Evolutionary conservation across 2,888 invertebrate species (phyloP).

Genomic region (Druceiella hillmani): DNA sequence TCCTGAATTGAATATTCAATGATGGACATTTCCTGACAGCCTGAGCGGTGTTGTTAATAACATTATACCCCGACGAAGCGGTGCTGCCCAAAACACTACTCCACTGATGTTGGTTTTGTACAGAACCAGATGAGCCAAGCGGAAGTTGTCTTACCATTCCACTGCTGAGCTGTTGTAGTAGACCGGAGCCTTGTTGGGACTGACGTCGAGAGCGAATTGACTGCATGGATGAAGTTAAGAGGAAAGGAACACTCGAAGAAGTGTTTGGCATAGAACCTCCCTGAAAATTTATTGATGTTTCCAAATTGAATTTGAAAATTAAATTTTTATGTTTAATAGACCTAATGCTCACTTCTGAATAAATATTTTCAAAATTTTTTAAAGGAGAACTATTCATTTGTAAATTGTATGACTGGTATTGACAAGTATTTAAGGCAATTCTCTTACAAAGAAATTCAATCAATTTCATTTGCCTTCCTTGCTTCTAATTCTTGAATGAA

Average conservation of each 20-base stretch:
- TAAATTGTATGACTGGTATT: no score
- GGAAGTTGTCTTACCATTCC: constrained; percentile 89
- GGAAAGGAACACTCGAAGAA: constrained; percentile 81
- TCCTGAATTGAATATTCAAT: constrained; percentile 66
- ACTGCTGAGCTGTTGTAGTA: constrained; percentile 84
- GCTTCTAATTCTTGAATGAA: no score
- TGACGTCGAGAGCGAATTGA: constrained; percentile 69
- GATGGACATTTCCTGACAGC: constrained; percentile 71
- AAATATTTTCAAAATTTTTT: no score
- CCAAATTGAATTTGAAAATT: no score
- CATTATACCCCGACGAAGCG: constrained; percentile 49
- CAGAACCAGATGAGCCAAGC: constrained; percentile 58
- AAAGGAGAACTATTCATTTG: no score
- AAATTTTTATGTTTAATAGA: no score
- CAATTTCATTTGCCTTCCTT: no score
- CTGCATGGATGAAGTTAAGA: constrained; percentile 74
- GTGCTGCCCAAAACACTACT: constrained; percentile 47
- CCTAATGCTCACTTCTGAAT: no score
- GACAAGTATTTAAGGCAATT: no score
- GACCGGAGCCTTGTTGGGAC: no score
- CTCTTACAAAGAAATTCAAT: no score
- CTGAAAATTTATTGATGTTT: no score
- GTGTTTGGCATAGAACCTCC: constrained; percentile 88
- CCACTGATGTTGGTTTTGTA: constrained; percentile 46
- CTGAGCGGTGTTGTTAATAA: constrained; percentile 47